These are phyloP conservation scores for Porites rus DNA, from an alignment of 92 coral and sea anemone species.

Conservation along the genomic window DNA sequence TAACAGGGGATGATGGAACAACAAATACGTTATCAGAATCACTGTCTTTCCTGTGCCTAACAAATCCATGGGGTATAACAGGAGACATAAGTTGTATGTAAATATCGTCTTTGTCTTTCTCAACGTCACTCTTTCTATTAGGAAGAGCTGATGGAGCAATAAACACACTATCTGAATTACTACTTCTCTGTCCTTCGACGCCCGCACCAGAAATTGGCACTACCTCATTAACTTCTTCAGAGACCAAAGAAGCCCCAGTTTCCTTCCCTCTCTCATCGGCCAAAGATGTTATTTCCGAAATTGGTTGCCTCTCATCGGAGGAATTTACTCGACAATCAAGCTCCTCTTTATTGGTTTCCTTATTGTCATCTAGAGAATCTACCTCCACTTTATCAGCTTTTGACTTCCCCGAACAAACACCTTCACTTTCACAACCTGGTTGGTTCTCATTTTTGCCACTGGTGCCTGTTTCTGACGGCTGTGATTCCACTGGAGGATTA, in stretches of 20 bases:
- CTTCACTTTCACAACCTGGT: not conserved
- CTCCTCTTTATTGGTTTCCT: not conserved
- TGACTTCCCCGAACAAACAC: not conserved
- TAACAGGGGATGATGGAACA: not conserved
- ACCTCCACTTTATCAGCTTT: not conserved
- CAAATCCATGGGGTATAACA: slow-evolving; percentile 1
- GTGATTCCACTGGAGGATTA: not conserved
- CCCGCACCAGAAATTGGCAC: not conserved
- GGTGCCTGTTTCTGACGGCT: not conserved
- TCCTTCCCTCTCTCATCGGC: not conserved
- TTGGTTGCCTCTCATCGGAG: not conserved
- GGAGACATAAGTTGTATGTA: slow-evolving; percentile 17
- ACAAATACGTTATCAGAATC: not conserved
- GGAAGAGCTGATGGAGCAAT: not conserved
- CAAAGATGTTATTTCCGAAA: not conserved
- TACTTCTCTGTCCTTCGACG: not conserved
- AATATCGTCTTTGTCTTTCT: not conserved
- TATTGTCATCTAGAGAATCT: not conserved
- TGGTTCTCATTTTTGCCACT: not conserved
- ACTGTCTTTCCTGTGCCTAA: not conserved
- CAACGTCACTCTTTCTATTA: not conserved
- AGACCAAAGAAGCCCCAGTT: not conserved
- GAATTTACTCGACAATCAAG: not conserved
- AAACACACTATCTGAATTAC: not conserved
- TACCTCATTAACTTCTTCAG: not conserved